phyloP scores from a whole-genome alignment of 2,888 invertebrate species.

The Eurois occulta region DNA sequence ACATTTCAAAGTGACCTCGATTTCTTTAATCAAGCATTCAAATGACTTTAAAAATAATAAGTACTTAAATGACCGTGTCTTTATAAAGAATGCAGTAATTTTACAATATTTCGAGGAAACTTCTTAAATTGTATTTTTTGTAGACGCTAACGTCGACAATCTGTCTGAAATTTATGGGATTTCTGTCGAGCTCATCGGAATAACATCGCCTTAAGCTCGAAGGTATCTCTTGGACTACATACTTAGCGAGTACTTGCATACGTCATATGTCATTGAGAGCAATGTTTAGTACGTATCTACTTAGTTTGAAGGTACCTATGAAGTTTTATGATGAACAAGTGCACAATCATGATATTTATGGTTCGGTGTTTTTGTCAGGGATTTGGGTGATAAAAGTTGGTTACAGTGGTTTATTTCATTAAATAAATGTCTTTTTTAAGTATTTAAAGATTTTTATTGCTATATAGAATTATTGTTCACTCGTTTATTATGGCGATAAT shows the following conservation, averaged over 20 bases:
- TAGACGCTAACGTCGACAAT: background rate
- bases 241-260: slow-evolving; percentile 29
- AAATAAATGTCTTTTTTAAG: too few species aligned
- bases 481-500: too few species aligned
- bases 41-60: background rate
- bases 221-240: slow-evolving; percentile 48
- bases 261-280: slow-evolving; percentile 25
- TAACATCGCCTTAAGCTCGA: slow-evolving; percentile 20
- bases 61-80: background rate
- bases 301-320: background rate
- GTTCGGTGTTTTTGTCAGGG: background rate
- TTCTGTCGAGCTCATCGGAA: background rate
- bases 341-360: background rate
- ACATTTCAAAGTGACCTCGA: background rate
- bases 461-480: too few species aligned
- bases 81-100: background rate
- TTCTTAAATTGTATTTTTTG: background rate
- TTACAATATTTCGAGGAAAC: background rate
- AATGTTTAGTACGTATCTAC: background rate
- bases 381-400: background rate
- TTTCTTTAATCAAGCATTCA: background rate
- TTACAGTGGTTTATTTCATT: background rate
- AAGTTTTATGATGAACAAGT: background rate
- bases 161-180: background rate
- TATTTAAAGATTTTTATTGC: too few species aligned